Evolutionary conservation across 2,113 vertebrate genomes (phyloP).

Genomic region (Pteronura brasiliensis): DNA sequence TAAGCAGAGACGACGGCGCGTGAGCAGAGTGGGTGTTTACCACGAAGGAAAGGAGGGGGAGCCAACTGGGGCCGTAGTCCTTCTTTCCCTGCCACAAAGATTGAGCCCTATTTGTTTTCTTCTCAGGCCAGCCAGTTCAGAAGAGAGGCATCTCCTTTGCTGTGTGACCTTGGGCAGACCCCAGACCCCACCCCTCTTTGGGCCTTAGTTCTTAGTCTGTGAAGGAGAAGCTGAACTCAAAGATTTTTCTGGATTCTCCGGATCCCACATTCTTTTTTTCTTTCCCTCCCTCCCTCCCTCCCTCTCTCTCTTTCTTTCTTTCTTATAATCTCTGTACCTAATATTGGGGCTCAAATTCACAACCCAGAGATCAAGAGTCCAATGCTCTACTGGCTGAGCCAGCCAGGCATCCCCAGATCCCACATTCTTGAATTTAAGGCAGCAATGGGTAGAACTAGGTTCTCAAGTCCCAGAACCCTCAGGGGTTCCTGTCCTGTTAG

Average conservation of each 20-base stretch:
- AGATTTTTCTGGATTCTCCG: not conserved
- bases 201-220: not conserved
- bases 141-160: not conserved
- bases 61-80: not conserved
- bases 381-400: not conserved
- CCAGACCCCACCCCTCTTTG: not conserved
- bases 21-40: not conserved
- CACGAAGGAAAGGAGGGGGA: not conserved
- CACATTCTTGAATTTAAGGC: not conserved
- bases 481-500: not conserved
- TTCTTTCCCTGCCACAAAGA: not conserved
- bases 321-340: not conserved
- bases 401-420: not conserved
- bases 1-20: conserved; percentile 49
- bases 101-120: not conserved
- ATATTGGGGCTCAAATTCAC: not conserved
- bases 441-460: not conserved
- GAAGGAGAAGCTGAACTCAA: not conserved
- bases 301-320: not conserved
- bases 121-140: not conserved
- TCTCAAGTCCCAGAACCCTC: not conserved
- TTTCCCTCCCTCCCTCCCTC: too few relatives aligned
- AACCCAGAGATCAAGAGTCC: not conserved
- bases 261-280: not conserved
- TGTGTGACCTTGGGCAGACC: not conserved